These are phyloP conservation scores for Harpalus rufipes DNA, from an alignment of 2,888 invertebrate genomes.

Conservation along the genomic window DNA sequence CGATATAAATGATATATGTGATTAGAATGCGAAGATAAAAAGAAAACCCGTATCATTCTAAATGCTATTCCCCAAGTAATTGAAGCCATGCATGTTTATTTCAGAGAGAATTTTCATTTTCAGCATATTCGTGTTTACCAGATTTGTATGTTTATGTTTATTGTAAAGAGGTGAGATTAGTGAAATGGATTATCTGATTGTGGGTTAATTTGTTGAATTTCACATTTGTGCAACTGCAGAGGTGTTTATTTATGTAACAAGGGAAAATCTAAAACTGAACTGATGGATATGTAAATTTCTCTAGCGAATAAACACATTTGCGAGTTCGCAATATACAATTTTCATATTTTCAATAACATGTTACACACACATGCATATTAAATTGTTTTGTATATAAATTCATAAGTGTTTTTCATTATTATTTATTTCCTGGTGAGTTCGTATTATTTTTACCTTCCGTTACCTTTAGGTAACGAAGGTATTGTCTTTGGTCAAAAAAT, in stretches of 20 bases:
- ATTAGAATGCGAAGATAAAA: neutral
- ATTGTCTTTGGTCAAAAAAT: too few relatives aligned
- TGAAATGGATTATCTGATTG: neutral
- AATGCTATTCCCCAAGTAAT: neutral
- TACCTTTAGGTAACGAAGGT: too few relatives aligned
- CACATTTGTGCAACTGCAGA: neutral
- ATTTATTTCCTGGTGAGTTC: too few relatives aligned
- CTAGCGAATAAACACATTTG: neutral
- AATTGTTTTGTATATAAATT: too few relatives aligned
- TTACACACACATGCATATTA: neutral
- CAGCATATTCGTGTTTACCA: neutral
- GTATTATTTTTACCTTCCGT: too few relatives aligned
- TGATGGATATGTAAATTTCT: conserved; percentile 3
- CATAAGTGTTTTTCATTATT: too few relatives aligned
- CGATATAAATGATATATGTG: neutral
- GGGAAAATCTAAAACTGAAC: neutral
- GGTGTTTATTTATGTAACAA: neutral
- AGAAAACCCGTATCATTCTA: neutral
- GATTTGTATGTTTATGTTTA: neutral
- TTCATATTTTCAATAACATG: neutral
- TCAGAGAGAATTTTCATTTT: too few relatives aligned
- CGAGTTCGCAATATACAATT: neutral
- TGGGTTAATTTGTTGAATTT: neutral
- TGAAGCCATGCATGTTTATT: too few relatives aligned
- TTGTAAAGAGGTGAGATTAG: neutral